Conservation (phyloP, 2,797 vertebrate species). For the Nothura maculosa region DNA sequence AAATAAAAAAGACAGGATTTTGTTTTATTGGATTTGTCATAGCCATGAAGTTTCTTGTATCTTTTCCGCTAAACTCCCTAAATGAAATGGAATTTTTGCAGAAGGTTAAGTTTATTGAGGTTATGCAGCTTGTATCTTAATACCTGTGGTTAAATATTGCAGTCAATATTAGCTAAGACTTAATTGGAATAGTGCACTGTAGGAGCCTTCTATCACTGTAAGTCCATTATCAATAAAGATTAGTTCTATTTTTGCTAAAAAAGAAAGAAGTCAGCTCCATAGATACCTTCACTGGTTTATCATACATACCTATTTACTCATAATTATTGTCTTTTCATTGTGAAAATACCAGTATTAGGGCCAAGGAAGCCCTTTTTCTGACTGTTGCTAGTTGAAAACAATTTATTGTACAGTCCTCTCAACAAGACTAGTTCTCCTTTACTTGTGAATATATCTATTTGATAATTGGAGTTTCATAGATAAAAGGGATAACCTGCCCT, state of each 20-base stretch:
- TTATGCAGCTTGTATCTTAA: neutral
- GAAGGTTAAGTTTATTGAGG: neutral
- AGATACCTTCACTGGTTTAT: neutral
- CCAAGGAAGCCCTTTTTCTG: neutral
- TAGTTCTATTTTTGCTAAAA: neutral
- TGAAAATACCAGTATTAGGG: neutral
- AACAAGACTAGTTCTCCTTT: neutral
- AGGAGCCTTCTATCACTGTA: neutral
- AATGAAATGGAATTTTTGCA: neutral
- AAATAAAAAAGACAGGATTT: neutral
- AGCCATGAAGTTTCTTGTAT: neutral
- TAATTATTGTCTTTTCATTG: neutral
- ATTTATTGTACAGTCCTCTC: neutral
- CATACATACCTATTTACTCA: neutral
- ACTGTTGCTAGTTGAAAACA: neutral
- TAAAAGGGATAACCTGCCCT: neutral
- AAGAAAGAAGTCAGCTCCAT: neutral
- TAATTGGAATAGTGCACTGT: neutral
- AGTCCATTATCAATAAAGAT: neutral
- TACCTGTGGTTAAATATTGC: neutral
- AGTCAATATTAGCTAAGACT: neutral
- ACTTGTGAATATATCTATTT: neutral
- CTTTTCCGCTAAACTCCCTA: neutral
- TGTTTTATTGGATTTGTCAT: neutral
- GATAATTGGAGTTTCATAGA: neutral